Evolutionary conservation across 2,888 invertebrate species (phyloP), one percentile per base, ranked within the genome.

Genomic region (Heliothis peltigera): DNA sequence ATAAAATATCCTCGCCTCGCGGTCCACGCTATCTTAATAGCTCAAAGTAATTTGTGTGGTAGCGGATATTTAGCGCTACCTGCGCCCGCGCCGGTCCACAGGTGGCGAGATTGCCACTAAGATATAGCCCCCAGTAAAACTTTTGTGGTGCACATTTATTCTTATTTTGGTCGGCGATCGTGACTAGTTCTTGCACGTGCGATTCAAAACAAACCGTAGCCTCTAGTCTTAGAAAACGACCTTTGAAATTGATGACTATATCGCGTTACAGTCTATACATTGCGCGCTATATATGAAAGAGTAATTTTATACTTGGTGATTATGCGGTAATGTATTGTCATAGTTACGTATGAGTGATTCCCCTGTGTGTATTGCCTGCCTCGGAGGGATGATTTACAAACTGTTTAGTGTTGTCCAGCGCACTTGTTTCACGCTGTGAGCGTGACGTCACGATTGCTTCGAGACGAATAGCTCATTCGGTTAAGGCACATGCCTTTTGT

Each of bases 401-500:
- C 80, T 84, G 85, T 81, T 82, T 82, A 75, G 83, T 85, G 84
- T 84, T 86, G 85, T 85, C 82, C 84, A 78, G 84, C 73, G 83
- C 86, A 84, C 87, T 87, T 88, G 87, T 84, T 83, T 82, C 84
- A 76, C 75, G 84, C 81, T 80, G 80, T 62, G 80, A 82, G 81
- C 90, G 91, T 90, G 90, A 86, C 86, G 89, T 91, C 91, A 91
- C 90, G 91, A 90, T 74, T 80, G 75, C 78, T 79, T 69, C 43
- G 79, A 84, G 85, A 88, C 84, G 84, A 86, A 88, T 87, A 80
- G 82, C 79, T 82, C 82, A 83, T 84, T 71, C 63, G 53, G 54
- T 73, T 72, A 64, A 73, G 78, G 74, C 62, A 62, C 22, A 56
- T 65, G 57, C 67, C 67, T 65, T 62, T 48, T 59, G 42, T 71